Percentiles rank a stretch among this genome's conserved stretches.
Evolutionary conservation across 2,113 vertebrate species (phyloP).

Genomic region (Anguilla japonica): DNA sequence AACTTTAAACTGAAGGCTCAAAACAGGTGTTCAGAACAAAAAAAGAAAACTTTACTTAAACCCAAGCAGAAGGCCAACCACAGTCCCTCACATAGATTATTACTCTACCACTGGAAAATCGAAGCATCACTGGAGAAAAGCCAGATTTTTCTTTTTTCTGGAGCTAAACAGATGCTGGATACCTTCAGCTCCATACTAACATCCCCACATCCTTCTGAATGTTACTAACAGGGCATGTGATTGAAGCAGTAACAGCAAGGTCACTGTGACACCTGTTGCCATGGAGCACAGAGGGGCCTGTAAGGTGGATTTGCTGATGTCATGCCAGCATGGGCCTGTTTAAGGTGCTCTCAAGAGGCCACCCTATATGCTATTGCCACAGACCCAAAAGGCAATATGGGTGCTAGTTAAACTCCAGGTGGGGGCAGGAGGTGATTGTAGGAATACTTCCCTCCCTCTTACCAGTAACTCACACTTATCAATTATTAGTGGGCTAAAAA

Average conservation of each 20-base stretch:
- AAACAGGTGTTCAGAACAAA: not conserved
- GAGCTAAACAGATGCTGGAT: no score
- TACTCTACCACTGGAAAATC: not conserved
- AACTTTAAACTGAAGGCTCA: not conserved
- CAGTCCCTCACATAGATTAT: not conserved
- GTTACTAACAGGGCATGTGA: conserved; percentile 13
- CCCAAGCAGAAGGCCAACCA: not conserved
- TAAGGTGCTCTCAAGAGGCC: no score
- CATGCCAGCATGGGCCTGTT: not conserved
- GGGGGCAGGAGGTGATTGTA: no score
- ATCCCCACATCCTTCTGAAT: conserved; percentile 7
- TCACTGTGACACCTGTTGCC: not conserved
- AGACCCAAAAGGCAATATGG: not conserved
- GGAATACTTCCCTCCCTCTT: no score
- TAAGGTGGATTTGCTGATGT: not conserved
- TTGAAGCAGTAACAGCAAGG: conserved; percentile 19
- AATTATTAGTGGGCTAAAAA: no score
- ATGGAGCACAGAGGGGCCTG: not conserved
- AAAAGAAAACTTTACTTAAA: conserved; percentile 9
- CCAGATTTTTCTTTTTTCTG: not conserved
- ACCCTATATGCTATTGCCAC: not conserved
- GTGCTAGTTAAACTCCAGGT: conserved; percentile 1
- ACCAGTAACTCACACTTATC: no score
- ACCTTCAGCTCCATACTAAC: not conserved
- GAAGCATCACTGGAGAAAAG: not conserved